Evolutionary conservation across 2,888 invertebrate species (phyloP).

Genomic region (Drosophila niveifrons): DNA sequence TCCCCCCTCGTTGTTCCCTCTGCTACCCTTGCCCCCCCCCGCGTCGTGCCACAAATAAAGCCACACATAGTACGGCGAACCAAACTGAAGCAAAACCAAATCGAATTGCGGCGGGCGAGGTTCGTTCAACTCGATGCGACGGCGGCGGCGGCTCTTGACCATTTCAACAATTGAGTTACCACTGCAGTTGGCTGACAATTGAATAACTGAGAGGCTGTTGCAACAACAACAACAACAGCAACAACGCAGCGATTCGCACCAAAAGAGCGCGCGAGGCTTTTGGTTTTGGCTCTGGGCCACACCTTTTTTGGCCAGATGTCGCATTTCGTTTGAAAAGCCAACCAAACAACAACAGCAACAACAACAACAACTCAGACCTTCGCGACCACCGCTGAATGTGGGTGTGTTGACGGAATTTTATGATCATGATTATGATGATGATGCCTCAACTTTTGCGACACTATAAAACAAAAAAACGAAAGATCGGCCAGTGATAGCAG

Average conservation of each 20-base stretch:
- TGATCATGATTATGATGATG: conserved; percentile 40
- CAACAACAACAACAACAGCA: neutral
- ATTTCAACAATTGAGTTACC: conserved; percentile 55
- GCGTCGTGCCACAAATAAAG: no score
- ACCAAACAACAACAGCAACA: conserved; percentile 9
- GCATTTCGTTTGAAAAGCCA: conserved; percentile 34
- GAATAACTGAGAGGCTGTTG: conserved; percentile 38
- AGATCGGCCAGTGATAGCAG: conserved; percentile 45
- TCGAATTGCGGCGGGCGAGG: conserved; percentile 21
- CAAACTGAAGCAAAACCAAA: conserved; percentile 20
- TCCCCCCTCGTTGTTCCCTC: neutral
- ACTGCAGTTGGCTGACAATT: conserved; percentile 28
- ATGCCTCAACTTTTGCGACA: conserved; percentile 56
- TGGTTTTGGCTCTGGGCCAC: conserved; percentile 34
- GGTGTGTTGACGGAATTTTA: conserved; percentile 58
- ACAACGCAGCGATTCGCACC: conserved; percentile 11
- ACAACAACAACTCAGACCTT: conserved; percentile 32
- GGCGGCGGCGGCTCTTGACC: conserved; percentile 46
- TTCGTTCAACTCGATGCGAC: conserved; percentile 49
- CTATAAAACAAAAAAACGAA: conserved; percentile 27
- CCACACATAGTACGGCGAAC: conserved; percentile 2
- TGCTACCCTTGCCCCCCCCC: no score
- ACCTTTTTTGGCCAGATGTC: conserved; percentile 61
- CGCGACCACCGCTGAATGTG: conserved; percentile 33
- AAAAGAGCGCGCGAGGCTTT: neutral